Base-by-base conservation (phyloP, 2,888 invertebrate species). In the Cheilosia scutellata region DNA sequence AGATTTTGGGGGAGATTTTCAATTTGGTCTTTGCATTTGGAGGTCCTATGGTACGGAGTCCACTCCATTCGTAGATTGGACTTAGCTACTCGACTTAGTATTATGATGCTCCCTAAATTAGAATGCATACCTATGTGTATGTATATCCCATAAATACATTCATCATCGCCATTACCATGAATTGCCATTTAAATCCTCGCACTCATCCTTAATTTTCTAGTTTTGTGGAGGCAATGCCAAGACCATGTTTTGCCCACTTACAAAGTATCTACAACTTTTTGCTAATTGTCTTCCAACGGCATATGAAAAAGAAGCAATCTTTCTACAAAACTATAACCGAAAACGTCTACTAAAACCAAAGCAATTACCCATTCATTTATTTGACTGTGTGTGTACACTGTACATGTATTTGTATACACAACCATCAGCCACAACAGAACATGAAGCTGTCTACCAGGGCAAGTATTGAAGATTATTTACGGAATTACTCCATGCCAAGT, bases 401-500 rank as follows among this genome's bases (percentile, higher is more conserved):
- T 33, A 3, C 49, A 13, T 62, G 74, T 53, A 29, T 63, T 42
- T 11, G 60, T 11, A 25, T 20, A 55, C 29, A 55, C 51, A 31
- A n/a, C 37, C 20, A 57, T n/a, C 55, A 40, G 37, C 51, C 49
- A 31, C 58, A 76, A 33, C 51, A 66, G 13, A 44, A 53, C 62
- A 71, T 57, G 49, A 71, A 63, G 31, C 55, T 71, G 42, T 55
- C 71, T 77, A 55, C 77, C 60, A 72, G 58, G 75, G 49, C 42
- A 53, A 74, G 53, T 66, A 66, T 66, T 77, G 66, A 62, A 77
- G 72, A 82, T 77, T 60, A 77, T 82, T 82, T 82, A 66, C 76
- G 57, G 37, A 71, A 82, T 47, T 62, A 77, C 78, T 66, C 72
- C 47, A 53, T 78, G 77, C 82, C 78, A 83, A 78, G 62, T 60